Evolutionary conservation across 2,888 invertebrate genomes (phyloP).

Genomic region (Camptogramma bilineatum): DNA sequence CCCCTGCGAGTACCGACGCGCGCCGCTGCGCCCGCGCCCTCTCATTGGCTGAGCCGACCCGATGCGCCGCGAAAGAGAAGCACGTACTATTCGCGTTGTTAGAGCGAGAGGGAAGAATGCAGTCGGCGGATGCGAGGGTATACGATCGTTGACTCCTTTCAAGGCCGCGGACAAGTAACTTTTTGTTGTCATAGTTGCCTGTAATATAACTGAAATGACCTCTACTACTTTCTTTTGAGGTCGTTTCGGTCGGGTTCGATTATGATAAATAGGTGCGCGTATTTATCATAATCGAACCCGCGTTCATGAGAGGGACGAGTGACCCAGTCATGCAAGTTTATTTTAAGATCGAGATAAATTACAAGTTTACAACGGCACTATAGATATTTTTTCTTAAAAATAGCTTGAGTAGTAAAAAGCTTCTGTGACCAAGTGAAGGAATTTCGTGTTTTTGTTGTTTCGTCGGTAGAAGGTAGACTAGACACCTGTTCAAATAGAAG

Average conservation of each 20-base stretch:
- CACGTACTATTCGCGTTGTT: slow-evolving; percentile 43
- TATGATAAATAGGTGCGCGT: neutral
- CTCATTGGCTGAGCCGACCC: slow-evolving; percentile 66
- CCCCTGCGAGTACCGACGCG: slow-evolving; percentile 80
- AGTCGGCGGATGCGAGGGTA: slow-evolving; percentile 81
- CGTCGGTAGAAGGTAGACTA: slow-evolving; percentile 17
- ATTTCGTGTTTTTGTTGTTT: slow-evolving; percentile 28
- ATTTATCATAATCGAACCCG: neutral
- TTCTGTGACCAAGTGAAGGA: slow-evolving; percentile 27
- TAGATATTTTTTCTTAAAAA: slow-evolving; percentile 34
- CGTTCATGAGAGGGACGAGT: neutral
- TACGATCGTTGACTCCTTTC: slow-evolving; percentile 82
- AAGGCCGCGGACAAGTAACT: slow-evolving; percentile 77
- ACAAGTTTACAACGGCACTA: slow-evolving; percentile 23
- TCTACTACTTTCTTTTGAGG: slow-evolving; percentile 79
- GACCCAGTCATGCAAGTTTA: slow-evolving; percentile 24
- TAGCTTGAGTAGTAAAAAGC: slow-evolving; percentile 27
- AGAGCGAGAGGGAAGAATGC: slow-evolving; percentile 65
- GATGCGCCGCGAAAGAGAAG: slow-evolving; percentile 63
- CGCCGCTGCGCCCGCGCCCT: slow-evolving; percentile 77
- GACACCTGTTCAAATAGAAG: slow-evolving; percentile 30
- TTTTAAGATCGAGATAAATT: slow-evolving; percentile 30
- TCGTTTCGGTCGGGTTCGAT: slow-evolving; percentile 47
- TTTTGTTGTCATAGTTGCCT: slow-evolving; percentile 75
- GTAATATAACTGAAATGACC: slow-evolving; percentile 76